Evolutionary conservation across 2,888 invertebrate genomes (phyloP), one percentile per base, ranked within the genome.

Genomic region (Agonopterix heracliana): DNA sequence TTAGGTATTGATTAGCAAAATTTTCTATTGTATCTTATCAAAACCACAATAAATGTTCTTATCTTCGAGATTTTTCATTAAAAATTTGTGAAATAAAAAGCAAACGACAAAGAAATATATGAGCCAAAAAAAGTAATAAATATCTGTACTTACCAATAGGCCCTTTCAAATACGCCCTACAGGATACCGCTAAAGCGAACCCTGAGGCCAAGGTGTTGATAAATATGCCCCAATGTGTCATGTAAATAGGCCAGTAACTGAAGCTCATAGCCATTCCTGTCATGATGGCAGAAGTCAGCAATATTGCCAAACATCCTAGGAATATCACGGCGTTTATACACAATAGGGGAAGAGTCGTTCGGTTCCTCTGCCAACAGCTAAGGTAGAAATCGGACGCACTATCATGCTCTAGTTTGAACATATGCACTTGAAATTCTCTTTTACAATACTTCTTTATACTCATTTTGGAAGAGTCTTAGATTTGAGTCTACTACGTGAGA

Each of bases 201-300:
- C 68, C 74, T 11, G 80, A 61, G 5, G 79, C 65, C 0, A 72
- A 49, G 4, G 78, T 68, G 40, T 78, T 82, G 1, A 80, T 56
- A 0, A 79, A 0, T 1, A 86, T 49, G 1, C 86, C 86, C 86
- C 86, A 87, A 51, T 84, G 82, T 9, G 86, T 87, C 57, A 87
- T 58, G 47, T 70, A 86, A 53, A 83, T 75, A n/a, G 69, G 70
- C 85, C 84, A 85, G 46, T 57, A 65, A 0, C 62, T 63, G 0
- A 68, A 51, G 0, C 46, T 14, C 3, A 61, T 44, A 0, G 46
- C n/a, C 7, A 13, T 13, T 1, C 49, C 35, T 2, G 63, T 69
- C 13, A 84, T 35, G 1, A 73, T 53, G 34, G 72, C 54, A 0
- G 84, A 84, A 1, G 77, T 13, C 7, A 81, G 34, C 13, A 78